Conservation (phyloP, 2,888 invertebrate genomes). For the Synanthedon formicaeformis region DNA sequence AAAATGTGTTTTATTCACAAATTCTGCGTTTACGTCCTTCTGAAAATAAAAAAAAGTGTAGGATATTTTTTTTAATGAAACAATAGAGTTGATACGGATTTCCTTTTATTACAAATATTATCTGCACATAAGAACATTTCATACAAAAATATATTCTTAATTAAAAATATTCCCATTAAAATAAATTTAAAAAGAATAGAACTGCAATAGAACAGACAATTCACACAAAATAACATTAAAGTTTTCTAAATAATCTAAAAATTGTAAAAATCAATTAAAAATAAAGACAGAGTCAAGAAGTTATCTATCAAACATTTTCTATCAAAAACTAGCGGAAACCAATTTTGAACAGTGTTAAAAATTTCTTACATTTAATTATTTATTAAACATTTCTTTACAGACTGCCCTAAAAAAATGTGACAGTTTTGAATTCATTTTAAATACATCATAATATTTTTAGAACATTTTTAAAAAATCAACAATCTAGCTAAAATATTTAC, state of each 20-base stretch:
- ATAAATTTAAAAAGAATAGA: constrained; percentile 42
- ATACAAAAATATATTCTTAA: constrained; percentile 69
- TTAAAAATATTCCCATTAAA: constrained; percentile 61
- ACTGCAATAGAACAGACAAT: constrained; percentile 8
- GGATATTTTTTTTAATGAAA: constrained; percentile 15
- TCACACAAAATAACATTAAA: constrained; percentile 4
- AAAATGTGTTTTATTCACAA: no score
- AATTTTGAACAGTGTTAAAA: no score
- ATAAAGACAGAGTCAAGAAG: constrained; percentile 45
- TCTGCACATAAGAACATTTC: constrained; percentile 66
- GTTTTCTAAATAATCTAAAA: constrained; percentile 13
- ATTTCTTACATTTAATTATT: no score
- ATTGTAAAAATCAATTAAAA: constrained; percentile 2
- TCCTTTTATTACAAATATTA: constrained; percentile 66
- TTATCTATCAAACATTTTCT: constrained; percentile 5
- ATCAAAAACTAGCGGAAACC: neutral
- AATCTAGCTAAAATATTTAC: constrained; percentile 43
- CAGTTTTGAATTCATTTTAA: no score
- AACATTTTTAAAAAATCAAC: constrained; percentile 29
- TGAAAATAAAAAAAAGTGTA: neutral
- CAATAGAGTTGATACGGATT: constrained; percentile 41
- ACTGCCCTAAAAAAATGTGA: constrained; percentile 15
- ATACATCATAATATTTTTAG: no score
- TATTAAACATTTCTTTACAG: no score
- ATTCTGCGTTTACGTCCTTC: no score